phyloP scores from a whole-genome alignment of 2,888 invertebrate species.

The Trichopria drosophilae region DNA sequence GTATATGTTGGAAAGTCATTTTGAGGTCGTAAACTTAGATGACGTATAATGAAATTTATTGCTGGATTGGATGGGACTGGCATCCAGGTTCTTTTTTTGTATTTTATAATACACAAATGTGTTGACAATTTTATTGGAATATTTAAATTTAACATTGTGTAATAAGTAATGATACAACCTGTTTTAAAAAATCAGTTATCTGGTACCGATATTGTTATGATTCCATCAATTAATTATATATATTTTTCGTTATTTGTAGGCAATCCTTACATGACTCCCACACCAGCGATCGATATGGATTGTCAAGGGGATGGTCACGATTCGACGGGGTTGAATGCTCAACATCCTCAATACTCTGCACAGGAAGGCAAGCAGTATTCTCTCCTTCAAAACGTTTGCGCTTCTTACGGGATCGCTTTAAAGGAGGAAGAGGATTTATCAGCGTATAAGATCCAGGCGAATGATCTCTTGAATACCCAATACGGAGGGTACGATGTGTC shows the following conservation, averaged over 20 bases:
- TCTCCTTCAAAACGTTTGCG: constrained; percentile 73
- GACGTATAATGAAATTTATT: too few relatives aligned
- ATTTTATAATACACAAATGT: too few relatives aligned
- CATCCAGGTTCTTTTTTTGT: too few relatives aligned
- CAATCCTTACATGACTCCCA: constrained; percentile 71
- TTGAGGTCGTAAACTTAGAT: too few relatives aligned
- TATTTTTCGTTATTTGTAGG: constrained; percentile 43
- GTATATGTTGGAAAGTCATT: too few relatives aligned
- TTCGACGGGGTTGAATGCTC: constrained; percentile 54
- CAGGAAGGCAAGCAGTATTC: constrained; percentile 73
- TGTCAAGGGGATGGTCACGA: constrained; percentile 73
- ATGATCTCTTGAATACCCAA: constrained; percentile 65
- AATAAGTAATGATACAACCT: too few relatives aligned
- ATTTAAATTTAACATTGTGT: too few relatives aligned
- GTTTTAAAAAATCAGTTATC: too few relatives aligned
- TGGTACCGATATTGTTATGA: not conserved
- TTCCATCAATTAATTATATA: not conserved
- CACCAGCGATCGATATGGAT: constrained; percentile 73
- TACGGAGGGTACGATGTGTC: constrained; percentile 67
- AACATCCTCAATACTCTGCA: constrained; percentile 51
- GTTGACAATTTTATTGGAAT: too few relatives aligned
- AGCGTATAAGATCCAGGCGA: constrained; percentile 72
- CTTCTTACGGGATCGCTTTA: constrained; percentile 72
- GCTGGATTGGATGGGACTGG: too few relatives aligned
- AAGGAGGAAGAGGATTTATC: constrained; percentile 80